Evolutionary conservation across 2,888 invertebrate species (phyloP).

Genomic region (Syrphus vitripennis): DNA sequence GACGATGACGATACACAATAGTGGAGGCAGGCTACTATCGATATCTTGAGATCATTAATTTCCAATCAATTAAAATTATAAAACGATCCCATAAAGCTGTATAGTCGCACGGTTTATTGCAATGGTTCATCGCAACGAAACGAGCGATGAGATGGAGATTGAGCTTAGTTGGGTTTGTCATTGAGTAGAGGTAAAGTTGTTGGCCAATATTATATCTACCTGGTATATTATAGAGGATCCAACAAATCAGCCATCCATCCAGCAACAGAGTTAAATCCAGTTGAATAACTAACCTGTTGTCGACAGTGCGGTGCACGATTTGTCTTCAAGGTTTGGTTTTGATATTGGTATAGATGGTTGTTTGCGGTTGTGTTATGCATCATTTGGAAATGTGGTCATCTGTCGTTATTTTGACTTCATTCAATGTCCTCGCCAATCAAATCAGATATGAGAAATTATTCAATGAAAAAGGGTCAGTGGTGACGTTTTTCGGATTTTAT

Average conservation of each 20-base stretch:
- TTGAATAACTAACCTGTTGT: constrained; percentile 44
- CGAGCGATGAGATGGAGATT: constrained; percentile 56
- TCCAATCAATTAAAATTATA: constrained; percentile 75
- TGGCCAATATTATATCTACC: not conserved
- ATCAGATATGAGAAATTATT: constrained; percentile 47
- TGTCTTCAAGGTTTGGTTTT: constrained; percentile 52
- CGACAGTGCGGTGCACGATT: constrained; percentile 38
- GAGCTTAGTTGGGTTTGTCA: constrained; percentile 18
- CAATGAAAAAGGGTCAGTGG: constrained; percentile 25
- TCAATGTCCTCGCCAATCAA: constrained; percentile 56
- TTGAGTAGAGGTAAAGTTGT: not conserved
- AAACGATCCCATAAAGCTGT: constrained; percentile 73
- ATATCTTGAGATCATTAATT: constrained; percentile 72
- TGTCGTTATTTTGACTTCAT: constrained; percentile 19
- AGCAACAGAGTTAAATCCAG: too few species aligned
- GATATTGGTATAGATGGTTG: constrained; percentile 6
- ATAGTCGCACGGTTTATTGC: constrained; percentile 64
- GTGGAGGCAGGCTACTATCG: constrained; percentile 47
- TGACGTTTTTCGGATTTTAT: constrained; percentile 5
- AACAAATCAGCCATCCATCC: not conserved
- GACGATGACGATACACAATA: constrained; percentile 48
- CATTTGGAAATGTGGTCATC: constrained; percentile 13
- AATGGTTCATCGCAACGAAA: constrained; percentile 42
- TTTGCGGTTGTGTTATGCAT: constrained; percentile 25
- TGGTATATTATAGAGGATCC: not conserved